Evolutionary conservation across 2,888 invertebrate species (phyloP).

Genomic region (Zygothrica quintamaculata): DNA sequence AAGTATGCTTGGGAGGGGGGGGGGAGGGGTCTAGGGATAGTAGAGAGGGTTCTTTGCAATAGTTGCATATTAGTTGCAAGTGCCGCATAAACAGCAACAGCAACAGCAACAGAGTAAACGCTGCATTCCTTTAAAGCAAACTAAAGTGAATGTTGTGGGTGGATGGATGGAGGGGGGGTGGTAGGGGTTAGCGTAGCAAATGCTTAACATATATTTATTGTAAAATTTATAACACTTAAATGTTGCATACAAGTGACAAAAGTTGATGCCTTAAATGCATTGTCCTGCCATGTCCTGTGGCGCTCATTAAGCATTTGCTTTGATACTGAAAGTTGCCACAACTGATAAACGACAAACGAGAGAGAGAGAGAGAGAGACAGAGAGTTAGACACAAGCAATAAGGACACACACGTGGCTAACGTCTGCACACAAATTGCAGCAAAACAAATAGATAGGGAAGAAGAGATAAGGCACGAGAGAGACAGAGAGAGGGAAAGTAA

Average conservation of each 20-base stretch:
- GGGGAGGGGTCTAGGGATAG: background rate
- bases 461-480: too few relatives aligned
- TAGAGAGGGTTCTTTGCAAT: conserved; percentile 24
- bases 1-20: too few relatives aligned
- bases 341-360: background rate
- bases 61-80: conserved; percentile 63
- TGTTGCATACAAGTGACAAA: background rate
- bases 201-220: conserved; percentile 33
- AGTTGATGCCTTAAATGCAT: too few relatives aligned
- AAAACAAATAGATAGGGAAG: conserved; percentile 25
- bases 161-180: background rate
- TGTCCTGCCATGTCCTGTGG: too few relatives aligned
- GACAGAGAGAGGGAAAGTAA: too few relatives aligned
- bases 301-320: too few relatives aligned
- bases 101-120: too few relatives aligned
- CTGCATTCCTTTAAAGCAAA: too few relatives aligned
- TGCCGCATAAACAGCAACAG: conserved; percentile 9
- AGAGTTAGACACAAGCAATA: background rate
- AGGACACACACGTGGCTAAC: conserved; percentile 18
- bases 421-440: background rate
- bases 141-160: background rate
- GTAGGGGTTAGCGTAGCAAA: conserved; percentile 3
- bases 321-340: too few relatives aligned
- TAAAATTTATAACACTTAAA: conserved; percentile 19
- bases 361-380: background rate